A percentile compares a stretch with the other conserved stretches of the same genome.
These are phyloP conservation scores for Drosophila kuntzei DNA, from an alignment of 2,888 invertebrate genomes.

Conservation along the genomic window DNA sequence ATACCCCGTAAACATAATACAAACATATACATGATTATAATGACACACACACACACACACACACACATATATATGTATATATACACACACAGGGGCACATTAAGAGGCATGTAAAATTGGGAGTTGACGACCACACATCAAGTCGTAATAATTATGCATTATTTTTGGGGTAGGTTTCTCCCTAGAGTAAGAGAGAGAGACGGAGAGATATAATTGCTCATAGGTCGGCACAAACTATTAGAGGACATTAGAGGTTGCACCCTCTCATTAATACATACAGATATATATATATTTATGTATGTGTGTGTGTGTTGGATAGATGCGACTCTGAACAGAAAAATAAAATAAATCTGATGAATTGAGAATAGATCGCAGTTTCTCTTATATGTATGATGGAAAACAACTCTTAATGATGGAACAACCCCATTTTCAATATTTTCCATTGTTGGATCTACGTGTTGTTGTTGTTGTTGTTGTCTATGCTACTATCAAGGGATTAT, in stretches of 20 bases:
- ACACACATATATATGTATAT: slow-evolving; percentile 9
- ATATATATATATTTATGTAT: not conserved
- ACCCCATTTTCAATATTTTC: slow-evolving; percentile 51
- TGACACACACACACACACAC: slow-evolving; percentile 27
- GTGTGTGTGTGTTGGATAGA: slow-evolving; percentile 13
- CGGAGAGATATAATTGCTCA: slow-evolving; percentile 50
- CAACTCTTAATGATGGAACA: slow-evolving; percentile 42
- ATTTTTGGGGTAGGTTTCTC: slow-evolving; percentile 75
- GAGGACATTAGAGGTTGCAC: slow-evolving; percentile 69
- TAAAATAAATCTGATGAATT: slow-evolving; percentile 35
- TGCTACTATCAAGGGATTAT: slow-evolving; percentile 78
- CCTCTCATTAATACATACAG: slow-evolving; percentile 44
- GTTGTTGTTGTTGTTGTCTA: slow-evolving; percentile 37
- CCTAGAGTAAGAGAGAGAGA: slow-evolving; percentile 3
- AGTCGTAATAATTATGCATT: slow-evolving; percentile 71
- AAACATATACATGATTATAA: slow-evolving; percentile 18
- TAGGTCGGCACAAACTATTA: slow-evolving; percentile 72
- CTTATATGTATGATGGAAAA: slow-evolving; percentile 20
- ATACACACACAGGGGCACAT: slow-evolving; percentile 6
- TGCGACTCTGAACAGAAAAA: slow-evolving; percentile 32
- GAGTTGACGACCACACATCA: slow-evolving; percentile 70
- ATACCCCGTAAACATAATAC: slow-evolving; percentile 21
- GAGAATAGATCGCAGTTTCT: slow-evolving; percentile 31
- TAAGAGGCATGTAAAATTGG: slow-evolving; percentile 30
- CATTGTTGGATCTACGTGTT: slow-evolving; percentile 32